These are phyloP conservation scores for Gymnopithys bicolor DNA, from an alignment of 2,797 vertebrate genomes.

Conservation along the genomic window DNA sequence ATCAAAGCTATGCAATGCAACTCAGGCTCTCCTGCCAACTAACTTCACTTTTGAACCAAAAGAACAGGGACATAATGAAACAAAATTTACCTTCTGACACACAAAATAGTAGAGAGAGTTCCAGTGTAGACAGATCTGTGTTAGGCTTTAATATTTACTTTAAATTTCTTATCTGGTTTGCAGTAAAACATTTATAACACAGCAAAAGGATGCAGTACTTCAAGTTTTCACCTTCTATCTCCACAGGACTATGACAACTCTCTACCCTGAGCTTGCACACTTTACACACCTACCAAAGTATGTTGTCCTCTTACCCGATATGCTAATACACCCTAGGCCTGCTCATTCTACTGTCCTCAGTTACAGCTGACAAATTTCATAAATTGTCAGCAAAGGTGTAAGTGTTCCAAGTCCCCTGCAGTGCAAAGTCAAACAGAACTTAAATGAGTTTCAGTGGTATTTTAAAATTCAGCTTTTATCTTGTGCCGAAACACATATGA, in stretches of 20 bases:
- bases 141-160: background rate
- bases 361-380: background rate
- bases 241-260: background rate
- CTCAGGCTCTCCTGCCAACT: background rate
- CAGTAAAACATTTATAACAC: background rate
- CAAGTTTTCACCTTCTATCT: background rate
- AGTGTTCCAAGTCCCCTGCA: background rate
- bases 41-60: background rate
- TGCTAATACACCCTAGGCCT: background rate
- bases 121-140: background rate
- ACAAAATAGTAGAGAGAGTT: background rate
- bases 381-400: fast-evolving
- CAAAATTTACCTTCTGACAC: background rate
- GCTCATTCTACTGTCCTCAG: background rate
- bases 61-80: background rate
- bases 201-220: background rate
- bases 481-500: background rate
- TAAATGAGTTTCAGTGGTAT: background rate
- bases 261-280: background rate
- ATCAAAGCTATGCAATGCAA: background rate
- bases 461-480: background rate
- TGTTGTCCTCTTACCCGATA: background rate
- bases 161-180: background rate
- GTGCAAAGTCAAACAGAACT: background rate
- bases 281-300: background rate